Conservation (phyloP, 2,797 vertebrate species). For the Alca torda region DNA sequence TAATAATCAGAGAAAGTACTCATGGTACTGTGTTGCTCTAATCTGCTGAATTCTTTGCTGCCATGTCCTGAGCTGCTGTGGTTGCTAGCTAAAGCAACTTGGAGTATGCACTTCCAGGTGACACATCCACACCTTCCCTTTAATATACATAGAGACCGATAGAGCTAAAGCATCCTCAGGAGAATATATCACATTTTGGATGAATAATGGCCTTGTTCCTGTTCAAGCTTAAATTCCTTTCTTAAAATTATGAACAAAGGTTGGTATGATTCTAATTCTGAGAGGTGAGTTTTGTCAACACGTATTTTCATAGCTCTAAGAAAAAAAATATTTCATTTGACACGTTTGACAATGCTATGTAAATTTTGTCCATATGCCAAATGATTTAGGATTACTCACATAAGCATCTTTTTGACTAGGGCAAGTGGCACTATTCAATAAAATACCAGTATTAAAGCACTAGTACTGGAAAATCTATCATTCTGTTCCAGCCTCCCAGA, state of each 20-base stretch:
- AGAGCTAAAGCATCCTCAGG: background rate
- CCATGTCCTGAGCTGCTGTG: background rate
- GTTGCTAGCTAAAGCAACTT: background rate
- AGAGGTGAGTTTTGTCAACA: background rate
- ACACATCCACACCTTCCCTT: background rate
- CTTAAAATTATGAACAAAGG: background rate
- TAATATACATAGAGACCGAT: background rate
- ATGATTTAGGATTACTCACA: background rate
- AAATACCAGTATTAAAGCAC: background rate
- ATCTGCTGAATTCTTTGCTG: background rate
- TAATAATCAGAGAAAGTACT: background rate
- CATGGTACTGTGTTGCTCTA: background rate
- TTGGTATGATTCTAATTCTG: background rate
- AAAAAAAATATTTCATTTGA: background rate
- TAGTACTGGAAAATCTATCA: background rate
- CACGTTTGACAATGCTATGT: background rate
- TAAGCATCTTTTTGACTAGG: background rate
- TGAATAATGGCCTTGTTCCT: background rate
- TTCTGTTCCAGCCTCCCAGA: background rate
- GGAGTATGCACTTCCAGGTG: background rate
- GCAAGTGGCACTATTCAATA: background rate
- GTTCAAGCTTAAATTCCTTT: background rate
- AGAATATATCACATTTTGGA: background rate
- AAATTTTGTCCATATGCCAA: background rate
- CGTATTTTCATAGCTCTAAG: background rate